A percentile compares a stretch with the other conserved stretches of the same genome.
These are phyloP conservation scores for Smutsia temminckii DNA, from an alignment of 2,797 vertebrate species.

Conservation along the genomic window DNA sequence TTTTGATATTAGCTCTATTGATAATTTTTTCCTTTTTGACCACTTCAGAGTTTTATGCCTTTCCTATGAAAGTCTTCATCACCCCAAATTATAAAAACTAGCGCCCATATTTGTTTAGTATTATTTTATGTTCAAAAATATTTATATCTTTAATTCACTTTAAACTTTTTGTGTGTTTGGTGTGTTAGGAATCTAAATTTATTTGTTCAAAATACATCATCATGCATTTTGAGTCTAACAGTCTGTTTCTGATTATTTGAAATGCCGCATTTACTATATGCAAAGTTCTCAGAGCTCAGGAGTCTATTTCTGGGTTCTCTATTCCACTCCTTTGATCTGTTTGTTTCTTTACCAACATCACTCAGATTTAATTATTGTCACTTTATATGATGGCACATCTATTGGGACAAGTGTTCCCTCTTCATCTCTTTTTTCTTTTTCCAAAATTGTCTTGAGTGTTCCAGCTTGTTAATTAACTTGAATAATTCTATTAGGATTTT, in stretches of 20 bases:
- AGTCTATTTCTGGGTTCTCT: background rate
- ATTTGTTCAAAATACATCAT: background rate
- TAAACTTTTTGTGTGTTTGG: background rate
- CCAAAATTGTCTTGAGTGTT: background rate
- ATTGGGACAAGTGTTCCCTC: background rate
- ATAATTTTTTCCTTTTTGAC: background rate
- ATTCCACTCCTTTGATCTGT: background rate
- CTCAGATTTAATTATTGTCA: background rate
- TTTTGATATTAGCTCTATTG: background rate
- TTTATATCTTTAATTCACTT: background rate
- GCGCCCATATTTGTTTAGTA: background rate
- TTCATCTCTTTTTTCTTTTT: background rate
- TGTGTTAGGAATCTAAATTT: background rate
- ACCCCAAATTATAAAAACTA: background rate
- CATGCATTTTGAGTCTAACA: background rate
- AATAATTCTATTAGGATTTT: conserved; percentile 22
- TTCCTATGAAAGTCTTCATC: background rate
- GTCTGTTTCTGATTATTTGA: background rate
- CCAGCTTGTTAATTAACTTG: background rate
- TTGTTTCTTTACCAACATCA: background rate
- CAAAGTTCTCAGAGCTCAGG: background rate
- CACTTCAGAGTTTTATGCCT: background rate
- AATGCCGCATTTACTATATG: background rate
- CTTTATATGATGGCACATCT: background rate
- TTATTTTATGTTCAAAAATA: background rate